These are phyloP conservation scores for Caenorhabditis inopinata DNA, from an alignment of 1,140 invertebrate species.

Conservation along the genomic window DNA sequence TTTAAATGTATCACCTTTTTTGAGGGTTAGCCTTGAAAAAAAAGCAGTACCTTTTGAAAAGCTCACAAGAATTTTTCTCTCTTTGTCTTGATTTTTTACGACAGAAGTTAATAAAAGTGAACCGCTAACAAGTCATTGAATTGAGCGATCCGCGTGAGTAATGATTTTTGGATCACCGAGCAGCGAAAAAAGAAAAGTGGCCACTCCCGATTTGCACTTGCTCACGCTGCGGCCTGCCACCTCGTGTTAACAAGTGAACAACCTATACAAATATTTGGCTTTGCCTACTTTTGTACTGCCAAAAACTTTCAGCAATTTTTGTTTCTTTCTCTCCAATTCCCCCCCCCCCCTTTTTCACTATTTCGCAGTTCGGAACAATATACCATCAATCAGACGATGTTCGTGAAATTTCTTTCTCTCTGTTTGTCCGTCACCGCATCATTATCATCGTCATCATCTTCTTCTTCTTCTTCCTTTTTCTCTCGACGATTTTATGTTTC, in stretches of 20 bases:
- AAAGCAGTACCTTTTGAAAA: no score
- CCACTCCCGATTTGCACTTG: background rate
- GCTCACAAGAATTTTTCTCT: no score
- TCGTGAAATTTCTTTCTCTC: background rate
- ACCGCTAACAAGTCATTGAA: no score
- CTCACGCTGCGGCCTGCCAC: background rate
- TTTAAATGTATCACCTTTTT: no score
- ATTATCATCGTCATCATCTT: background rate
- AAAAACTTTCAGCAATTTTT: no score
- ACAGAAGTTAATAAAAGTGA: no score
- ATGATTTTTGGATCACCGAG: no score
- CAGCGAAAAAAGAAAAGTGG: no score
- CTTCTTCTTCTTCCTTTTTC: background rate
- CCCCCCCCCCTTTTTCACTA: background rate
- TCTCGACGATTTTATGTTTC: no score
- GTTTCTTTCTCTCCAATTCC: background rate
- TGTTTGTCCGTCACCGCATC: background rate
- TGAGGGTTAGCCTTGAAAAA: no score
- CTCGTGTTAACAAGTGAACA: background rate
- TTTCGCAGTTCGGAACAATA: conserved; percentile 20
- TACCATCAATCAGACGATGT: conserved; percentile 30
- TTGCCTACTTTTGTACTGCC: conserved; percentile 5
- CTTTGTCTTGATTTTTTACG: no score
- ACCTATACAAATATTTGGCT: conserved; percentile 14
- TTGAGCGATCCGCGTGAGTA: no score